A percentile compares a stretch with the other conserved stretches of the same genome.
Evolutionary conservation across 2,888 invertebrate genomes (phyloP).

Genomic region (Drosophila nigritarsus): DNA sequence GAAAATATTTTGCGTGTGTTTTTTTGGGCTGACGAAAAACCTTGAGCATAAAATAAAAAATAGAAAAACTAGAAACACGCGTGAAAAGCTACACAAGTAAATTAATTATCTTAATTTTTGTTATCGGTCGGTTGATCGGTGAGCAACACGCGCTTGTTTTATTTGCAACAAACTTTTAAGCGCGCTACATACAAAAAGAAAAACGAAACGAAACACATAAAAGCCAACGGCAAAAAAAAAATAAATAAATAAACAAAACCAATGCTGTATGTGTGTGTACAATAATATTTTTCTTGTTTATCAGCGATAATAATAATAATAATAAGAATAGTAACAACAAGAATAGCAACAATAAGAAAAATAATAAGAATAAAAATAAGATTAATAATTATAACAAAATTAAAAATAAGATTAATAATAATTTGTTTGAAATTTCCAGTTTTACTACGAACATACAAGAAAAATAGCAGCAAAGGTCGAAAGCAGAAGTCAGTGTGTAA

Average conservation of each 20-base stretch:
- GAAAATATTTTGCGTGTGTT: slow-evolving; percentile 48
- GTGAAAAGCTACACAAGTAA: slow-evolving; percentile 60
- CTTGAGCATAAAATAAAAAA: slow-evolving; percentile 62
- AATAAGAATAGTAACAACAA: background rate
- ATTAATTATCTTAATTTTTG: slow-evolving; percentile 41
- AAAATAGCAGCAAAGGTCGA: slow-evolving; percentile 39
- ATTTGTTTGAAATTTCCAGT: slow-evolving; percentile 27
- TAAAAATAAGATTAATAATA: slow-evolving; percentile 5
- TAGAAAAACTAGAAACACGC: slow-evolving; percentile 43
- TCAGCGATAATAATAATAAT: slow-evolving; percentile 14
- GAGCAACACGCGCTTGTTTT: slow-evolving; percentile 48
- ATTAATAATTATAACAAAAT: slow-evolving; percentile 16
- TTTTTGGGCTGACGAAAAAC: slow-evolving; percentile 65
- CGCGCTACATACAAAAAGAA: slow-evolving; percentile 52
- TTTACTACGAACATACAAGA: slow-evolving; percentile 30
- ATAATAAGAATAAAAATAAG: slow-evolving; percentile 8
- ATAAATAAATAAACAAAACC: slow-evolving; percentile 58
- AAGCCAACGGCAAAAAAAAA: slow-evolving; percentile 5
- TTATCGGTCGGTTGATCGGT: slow-evolving; percentile 17
- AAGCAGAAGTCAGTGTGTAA: slow-evolving; percentile 54
- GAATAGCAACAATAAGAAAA: background rate
- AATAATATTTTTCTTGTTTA: slow-evolving; percentile 35
- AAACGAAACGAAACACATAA: slow-evolving; percentile 27
- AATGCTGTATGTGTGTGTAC: slow-evolving; percentile 25
- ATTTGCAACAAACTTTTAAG: slow-evolving; percentile 48